Conservation (phyloP, 2,797 vertebrate genomes). For the Halcyon chelicuti region DNA sequence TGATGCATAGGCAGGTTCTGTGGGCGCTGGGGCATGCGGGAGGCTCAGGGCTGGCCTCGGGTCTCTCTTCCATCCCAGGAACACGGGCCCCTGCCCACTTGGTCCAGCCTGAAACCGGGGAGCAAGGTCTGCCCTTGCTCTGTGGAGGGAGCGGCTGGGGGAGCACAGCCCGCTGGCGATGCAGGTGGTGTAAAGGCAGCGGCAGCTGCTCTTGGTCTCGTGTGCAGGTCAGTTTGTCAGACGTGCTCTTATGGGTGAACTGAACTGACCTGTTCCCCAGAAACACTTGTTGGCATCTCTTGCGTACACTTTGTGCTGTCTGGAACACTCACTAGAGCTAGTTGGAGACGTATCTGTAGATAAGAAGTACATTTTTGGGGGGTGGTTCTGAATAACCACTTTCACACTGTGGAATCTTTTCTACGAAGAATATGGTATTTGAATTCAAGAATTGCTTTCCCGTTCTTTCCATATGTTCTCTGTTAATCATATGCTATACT, state of each 20-base stretch:
- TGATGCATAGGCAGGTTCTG: neutral
- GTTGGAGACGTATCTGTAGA: neutral
- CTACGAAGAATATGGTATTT: conserved; percentile 54
- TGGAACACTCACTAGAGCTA: neutral
- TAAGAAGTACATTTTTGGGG: neutral
- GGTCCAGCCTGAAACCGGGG: neutral
- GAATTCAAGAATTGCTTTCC: conserved; percentile 75
- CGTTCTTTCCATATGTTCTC: conserved; percentile 76
- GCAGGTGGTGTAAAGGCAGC: neutral
- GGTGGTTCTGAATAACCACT: conserved; percentile 20
- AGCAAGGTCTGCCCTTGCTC: too few relatives aligned
- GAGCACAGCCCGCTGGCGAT: neutral
- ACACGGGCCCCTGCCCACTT: neutral
- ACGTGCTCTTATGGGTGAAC: rapidly evolving
- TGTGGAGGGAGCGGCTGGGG: neutral
- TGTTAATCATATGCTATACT: conserved; percentile 78
- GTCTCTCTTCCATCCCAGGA: too few relatives aligned
- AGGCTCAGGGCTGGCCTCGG: too few relatives aligned
- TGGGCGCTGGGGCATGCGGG: rapidly evolving
- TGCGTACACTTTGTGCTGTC: neutral
- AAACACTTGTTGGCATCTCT: neutral
- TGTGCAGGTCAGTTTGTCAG: neutral
- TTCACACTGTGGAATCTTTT: conserved; percentile 37
- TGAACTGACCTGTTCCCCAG: neutral
- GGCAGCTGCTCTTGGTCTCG: neutral